Conservation (phyloP, 37 sponge, comb jelly and placozoan genomes). For the Agelas oroides region DNA sequence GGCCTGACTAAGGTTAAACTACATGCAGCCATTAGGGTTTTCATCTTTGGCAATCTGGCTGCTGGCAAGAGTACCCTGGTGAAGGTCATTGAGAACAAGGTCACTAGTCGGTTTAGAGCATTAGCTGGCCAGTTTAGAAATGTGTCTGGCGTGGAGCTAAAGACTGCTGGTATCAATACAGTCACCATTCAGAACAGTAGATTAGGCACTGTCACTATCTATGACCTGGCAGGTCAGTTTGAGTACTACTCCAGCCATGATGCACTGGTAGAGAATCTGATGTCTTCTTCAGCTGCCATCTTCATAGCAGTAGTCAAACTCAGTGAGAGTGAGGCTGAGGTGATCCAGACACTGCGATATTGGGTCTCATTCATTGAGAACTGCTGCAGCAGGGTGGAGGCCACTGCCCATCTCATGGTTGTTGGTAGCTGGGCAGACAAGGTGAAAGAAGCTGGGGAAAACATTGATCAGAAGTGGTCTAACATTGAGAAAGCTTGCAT, state of each 20-base stretch:
- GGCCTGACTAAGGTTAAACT: background rate
- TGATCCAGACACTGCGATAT: constrained; percentile 6
- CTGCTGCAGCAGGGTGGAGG: background rate
- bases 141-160: background rate
- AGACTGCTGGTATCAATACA: constrained; percentile 49
- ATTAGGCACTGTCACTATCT: constrained; percentile 29
- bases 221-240: constrained; percentile 49
- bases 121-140: background rate
- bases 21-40: background rate
- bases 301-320: constrained; percentile 34
- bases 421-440: constrained; percentile 30
- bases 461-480: too few species aligned
- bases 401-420: constrained; percentile 32
- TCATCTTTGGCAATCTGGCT: constrained; percentile 26
- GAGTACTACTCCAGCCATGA: constrained; percentile 49
- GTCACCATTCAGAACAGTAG: background rate
- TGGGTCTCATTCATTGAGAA: constrained; percentile 35
- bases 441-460: background rate
- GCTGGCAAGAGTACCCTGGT: constrained; percentile 54
- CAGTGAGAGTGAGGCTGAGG: constrained; percentile 8
- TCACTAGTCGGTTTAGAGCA: too few species aligned
- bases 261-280: constrained; percentile 21
- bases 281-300: constrained; percentile 4
- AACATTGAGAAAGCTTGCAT: too few species aligned
- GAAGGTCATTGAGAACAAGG: background rate